Evolutionary conservation across 2,888 invertebrate species (phyloP).

Genomic region (Willowsia nigromaculata): DNA sequence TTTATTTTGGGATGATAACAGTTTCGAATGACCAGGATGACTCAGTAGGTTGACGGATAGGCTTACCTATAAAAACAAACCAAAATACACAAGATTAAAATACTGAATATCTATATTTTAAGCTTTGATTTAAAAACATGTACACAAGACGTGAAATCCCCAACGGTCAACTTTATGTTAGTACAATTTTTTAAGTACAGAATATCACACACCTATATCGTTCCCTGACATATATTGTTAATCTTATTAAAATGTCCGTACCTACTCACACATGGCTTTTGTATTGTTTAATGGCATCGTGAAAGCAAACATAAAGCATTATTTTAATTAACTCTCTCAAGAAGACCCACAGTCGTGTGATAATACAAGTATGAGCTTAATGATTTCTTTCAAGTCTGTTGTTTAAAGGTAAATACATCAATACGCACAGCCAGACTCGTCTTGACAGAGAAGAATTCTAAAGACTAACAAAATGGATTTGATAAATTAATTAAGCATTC

Average conservation of each 20-base stretch:
- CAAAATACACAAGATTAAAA: neutral
- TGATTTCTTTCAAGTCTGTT: neutral
- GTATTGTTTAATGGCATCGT: neutral
- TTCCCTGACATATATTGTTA: too few relatives aligned
- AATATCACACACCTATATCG: neutral
- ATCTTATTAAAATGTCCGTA: too few relatives aligned
- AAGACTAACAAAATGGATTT: neutral
- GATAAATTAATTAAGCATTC: constrained; percentile 58
- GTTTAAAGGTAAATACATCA: neutral
- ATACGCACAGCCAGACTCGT: constrained; percentile 9
- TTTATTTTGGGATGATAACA: too few relatives aligned
- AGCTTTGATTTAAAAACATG: neutral
- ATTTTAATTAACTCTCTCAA: constrained; percentile 58
- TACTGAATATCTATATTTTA: neutral
- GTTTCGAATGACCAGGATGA: too few relatives aligned
- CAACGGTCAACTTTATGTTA: neutral
- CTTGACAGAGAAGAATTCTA: neutral
- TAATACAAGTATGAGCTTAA: constrained; percentile 8
- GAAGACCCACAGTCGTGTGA: constrained; percentile 31
- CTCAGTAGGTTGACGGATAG: too few relatives aligned
- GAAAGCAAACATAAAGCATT: neutral
- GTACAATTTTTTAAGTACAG: neutral
- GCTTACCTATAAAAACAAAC: too few relatives aligned
- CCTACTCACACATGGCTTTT: too few relatives aligned
- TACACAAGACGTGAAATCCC: neutral